Evolutionary conservation across 2,113 vertebrate genomes (phyloP).

Genomic region (Smithornis capensis): DNA sequence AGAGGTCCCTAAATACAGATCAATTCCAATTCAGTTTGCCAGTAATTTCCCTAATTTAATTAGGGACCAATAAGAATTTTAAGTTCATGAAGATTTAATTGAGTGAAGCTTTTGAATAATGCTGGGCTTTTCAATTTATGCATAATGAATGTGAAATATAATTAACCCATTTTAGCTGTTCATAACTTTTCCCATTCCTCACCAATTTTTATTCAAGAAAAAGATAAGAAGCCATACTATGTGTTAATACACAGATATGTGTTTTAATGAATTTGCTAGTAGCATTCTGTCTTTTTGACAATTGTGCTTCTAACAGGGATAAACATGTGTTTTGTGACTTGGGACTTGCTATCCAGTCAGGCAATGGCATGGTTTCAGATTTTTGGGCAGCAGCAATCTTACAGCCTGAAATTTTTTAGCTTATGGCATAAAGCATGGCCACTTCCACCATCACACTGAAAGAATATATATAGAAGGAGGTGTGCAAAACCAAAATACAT

Average conservation of each 20-base stretch:
- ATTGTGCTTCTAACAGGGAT: not conserved
- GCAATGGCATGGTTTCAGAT: not conserved
- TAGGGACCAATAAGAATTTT: constrained; percentile 47
- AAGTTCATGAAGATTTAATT: constrained; percentile 57
- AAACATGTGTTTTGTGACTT: not conserved
- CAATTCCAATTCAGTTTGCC: constrained; percentile 10
- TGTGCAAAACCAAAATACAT: not conserved
- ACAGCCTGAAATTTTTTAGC: not conserved
- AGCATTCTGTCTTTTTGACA: not conserved
- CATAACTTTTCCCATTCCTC: not conserved
- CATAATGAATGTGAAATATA: constrained; percentile 58
- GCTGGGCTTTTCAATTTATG: constrained; percentile 53
- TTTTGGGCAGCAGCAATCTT: not conserved
- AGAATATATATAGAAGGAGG: not conserved
- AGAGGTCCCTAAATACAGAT: constrained; percentile 25
- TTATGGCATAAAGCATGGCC: not conserved
- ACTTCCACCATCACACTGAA: not conserved
- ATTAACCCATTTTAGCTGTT: constrained; percentile 64
- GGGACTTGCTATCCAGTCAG: not conserved
- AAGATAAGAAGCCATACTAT: not conserved
- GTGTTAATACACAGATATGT: not conserved
- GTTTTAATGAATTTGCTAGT: constrained; percentile 1
- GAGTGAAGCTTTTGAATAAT: constrained; percentile 55
- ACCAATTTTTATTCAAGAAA: not conserved
- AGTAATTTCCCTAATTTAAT: constrained; percentile 48